phyloP scores from a whole-genome alignment of 2,888 invertebrate genomes.

The Gastracanthus pulcherrimus region DNA sequence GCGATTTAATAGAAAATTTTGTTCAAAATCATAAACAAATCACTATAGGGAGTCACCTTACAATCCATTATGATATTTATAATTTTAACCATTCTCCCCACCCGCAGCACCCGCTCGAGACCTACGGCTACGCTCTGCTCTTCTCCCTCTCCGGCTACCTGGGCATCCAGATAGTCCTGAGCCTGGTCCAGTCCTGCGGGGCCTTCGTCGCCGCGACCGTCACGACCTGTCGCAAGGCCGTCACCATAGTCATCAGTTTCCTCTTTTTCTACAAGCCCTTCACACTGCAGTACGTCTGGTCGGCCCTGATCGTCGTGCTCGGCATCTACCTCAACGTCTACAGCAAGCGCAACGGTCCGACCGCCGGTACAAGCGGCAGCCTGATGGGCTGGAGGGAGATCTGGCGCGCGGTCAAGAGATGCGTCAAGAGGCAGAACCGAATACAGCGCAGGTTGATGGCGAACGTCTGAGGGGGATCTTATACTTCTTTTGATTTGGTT shows the following conservation, averaged over 20 bases:
- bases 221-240: slow-evolving; percentile 92
- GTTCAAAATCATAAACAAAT: no score
- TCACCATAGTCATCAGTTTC: slow-evolving; percentile 95
- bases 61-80: no score
- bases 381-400: slow-evolving; percentile 57
- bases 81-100: no score
- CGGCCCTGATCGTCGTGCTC: slow-evolving; percentile 90
- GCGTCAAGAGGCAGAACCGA: slow-evolving; percentile 65
- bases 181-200: slow-evolving; percentile 91
- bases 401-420: slow-evolving; percentile 61
- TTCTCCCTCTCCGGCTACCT: slow-evolving; percentile 92
- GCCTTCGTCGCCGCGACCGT: slow-evolving; percentile 96
- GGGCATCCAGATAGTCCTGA: slow-evolving; percentile 95
- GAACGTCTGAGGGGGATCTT: slow-evolving; percentile 44
- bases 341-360: slow-evolving; percentile 83
- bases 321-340: slow-evolving; percentile 97
- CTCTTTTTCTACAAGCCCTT: slow-evolving; percentile 96
- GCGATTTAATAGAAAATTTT: no score
- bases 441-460: slow-evolving; percentile 66
- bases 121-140: slow-evolving; percentile 91
- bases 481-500: no score
- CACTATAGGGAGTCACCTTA: no score
- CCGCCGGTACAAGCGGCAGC: slow-evolving; percentile 25
- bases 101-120: slow-evolving; percentile 84
- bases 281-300: slow-evolving; percentile 94